Base-by-base conservation (phyloP, 2,797 vertebrate species). In the Pipistrellus pipistrellus region DNA sequence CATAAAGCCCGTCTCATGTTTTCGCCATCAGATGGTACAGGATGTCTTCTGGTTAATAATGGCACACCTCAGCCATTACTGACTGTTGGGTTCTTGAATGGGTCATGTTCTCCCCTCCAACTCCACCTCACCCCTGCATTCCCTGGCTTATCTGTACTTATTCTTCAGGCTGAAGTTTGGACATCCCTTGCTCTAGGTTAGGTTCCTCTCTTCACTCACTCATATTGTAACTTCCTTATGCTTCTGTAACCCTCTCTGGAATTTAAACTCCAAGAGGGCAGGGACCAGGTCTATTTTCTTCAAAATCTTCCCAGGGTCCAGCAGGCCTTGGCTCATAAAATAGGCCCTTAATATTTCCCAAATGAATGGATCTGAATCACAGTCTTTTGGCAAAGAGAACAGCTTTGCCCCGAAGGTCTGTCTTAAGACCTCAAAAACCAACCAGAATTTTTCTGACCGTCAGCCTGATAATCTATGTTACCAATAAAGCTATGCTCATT, bases 391-490 rank as follows among this genome's bases (percentile, higher is more conserved):
- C 57, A 88, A 75, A 91, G 57, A 53, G 81, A 73, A 88, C 27
- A 68, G 8, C 27, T 41, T 57, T 7, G 9, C 6, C 35, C 14
- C 14, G 53, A 10, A 15, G n/a, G 27, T 77, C 81, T 68, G n/a
- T 41, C 46, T 88, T 72, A 41, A 88, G 68, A 81, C 35, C 51
- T 83, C 59, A 80, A 90, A 83, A 90, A 57, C 12, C 68, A 94
- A 80, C 21, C 21, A 27, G 55, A 87, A 68, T 75, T 64, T 93
- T 76, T 88, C 75, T 82, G 38, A 21, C 59, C 57, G 83, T 27
- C 30, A 82, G 68, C 32, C 66, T 73, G 44, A 41, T n/a, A 53
- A 23, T 81, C 72, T 55, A 3, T 46, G 69, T 92, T 57, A 41
- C 6, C 18, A 82, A 46, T 64, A 41, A 89, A 86, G 81, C 8